phyloP scores from a whole-genome alignment of 2,888 invertebrate species.

The Drosophila picticornis region DNA sequence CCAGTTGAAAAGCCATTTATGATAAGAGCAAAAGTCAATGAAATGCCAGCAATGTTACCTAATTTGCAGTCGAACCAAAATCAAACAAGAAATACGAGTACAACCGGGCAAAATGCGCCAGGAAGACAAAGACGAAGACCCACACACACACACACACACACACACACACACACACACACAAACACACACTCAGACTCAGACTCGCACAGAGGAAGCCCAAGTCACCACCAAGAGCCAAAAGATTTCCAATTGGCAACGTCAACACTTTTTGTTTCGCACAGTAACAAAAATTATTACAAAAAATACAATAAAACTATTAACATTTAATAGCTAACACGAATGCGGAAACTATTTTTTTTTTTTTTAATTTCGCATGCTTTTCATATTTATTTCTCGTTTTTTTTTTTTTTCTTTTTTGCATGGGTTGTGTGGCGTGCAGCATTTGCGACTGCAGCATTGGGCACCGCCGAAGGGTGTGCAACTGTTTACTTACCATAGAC shows the following conservation, averaged over 20 bases:
- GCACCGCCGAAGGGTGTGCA: constrained; percentile 3
- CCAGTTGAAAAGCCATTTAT: constrained; percentile 65
- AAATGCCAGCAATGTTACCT: constrained; percentile 73
- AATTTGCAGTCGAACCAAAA: constrained; percentile 59
- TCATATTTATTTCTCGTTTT: not conserved
- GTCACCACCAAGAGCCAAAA: constrained; percentile 16
- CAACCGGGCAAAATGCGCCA: constrained; percentile 48
- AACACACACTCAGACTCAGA: not conserved
- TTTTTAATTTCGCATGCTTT: not conserved
- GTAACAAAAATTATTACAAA: constrained; percentile 40
- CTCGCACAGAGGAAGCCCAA: constrained; percentile 45
- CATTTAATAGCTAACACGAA: constrained; percentile 53
- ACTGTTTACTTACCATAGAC: constrained; percentile 58
- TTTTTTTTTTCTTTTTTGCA: not conserved
- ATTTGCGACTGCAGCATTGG: constrained; percentile 1
- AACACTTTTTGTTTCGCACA: constrained; percentile 67
- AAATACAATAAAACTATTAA: constrained; percentile 28
- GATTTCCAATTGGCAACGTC: constrained; percentile 61
- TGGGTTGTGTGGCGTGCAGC: constrained; percentile 33
- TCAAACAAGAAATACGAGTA: constrained; percentile 70
- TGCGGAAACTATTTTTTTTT: constrained; percentile 42
- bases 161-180: not conserved
- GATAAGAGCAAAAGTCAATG: constrained; percentile 76
- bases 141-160: constrained; percentile 6
- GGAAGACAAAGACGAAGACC: constrained; percentile 57